Percentiles rank a stretch among this genome's conserved stretches.
phyloP scores from a whole-genome alignment of 2,113 vertebrate species.

The Dinomys branickii region DNA sequence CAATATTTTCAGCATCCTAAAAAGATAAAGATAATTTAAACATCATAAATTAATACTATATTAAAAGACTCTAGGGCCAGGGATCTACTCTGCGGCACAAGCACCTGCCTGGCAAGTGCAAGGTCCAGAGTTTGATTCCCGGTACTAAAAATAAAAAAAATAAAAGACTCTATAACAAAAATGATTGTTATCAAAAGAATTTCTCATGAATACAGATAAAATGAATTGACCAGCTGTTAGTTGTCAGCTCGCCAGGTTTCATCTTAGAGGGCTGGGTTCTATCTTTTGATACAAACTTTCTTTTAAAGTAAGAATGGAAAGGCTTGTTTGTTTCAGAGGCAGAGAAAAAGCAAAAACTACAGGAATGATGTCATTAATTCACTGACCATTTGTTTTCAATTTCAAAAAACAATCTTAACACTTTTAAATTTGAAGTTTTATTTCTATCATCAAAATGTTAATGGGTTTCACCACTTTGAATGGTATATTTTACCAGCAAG shows the following conservation, averaged over 20 bases:
- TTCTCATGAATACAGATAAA: slow-evolving; percentile 28
- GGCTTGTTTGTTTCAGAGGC: neutral
- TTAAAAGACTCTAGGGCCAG: slow-evolving; percentile 25
- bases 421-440: slow-evolving; percentile 56
- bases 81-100: too few relatives aligned
- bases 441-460: neutral
- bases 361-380: slow-evolving; percentile 12
- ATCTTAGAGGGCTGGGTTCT: neutral
- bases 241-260: slow-evolving; percentile 28
- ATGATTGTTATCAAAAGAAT: slow-evolving; percentile 22
- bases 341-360: neutral
- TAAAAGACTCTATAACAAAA: neutral
- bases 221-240: slow-evolving; percentile 31
- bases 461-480: neutral
- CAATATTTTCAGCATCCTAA: neutral
- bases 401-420: neutral
- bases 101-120: too few relatives aligned
- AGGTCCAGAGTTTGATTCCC: too few relatives aligned
- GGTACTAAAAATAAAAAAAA: too few relatives aligned
- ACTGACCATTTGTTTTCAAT: neutral
- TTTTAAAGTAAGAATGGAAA: neutral
- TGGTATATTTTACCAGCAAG: neutral
- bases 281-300: slow-evolving; percentile 19
- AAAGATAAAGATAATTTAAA: slow-evolving; percentile 42
- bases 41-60: neutral